Evolutionary conservation across 2,113 vertebrate genomes (phyloP), one percentile per base, ranked within the genome.

Genomic region (Colius striatus): DNA sequence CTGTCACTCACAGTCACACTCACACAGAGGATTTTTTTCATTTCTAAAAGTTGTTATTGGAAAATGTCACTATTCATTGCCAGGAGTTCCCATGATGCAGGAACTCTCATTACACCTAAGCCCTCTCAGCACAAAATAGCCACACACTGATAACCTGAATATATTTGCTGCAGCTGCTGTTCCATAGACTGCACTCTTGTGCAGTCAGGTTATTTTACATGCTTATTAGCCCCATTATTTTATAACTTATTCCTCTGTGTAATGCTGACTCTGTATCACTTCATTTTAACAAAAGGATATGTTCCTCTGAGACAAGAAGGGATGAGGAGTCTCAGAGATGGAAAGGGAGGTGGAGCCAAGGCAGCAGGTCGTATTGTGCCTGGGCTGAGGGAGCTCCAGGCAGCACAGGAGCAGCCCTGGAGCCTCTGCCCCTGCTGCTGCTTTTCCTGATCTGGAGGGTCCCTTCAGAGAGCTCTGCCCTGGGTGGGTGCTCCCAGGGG

Each of bases 221-320:
- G 91, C 83, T 90, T 94, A 95, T 63, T 95, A 94, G 89, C 82
- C 93, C 89, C 83, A 82, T 85, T 95, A 72, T 93, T 96, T 93
- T 80, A 81, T 78, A 93, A 79, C 92, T 87, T 55, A 4, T 70
- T 88, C 77, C 90, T 95, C 92, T 72, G 82, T 57, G 94, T 38
- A 63, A 89, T 82, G 92, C 90, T 70, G 74, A 60, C 85, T 89
- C 73, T 48, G 13, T 80, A 95, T 87, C 71, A 79, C 71, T 87
- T 78, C 86, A 23, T 72, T 89, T 61, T 29, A 89, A 89, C 90
- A 88, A 75, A 86, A 91, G 80, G 87, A 78, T 55, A 19, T 18
- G 73, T 53, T 68, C 74, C 86, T 85, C 45, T 16, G 70, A 74
- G 83, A 73, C 11, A 7, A 82, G 78, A 43, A 75, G 74, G 73